Evolutionary conservation across 1,140 invertebrate species (phyloP).

Genomic region (Drosophila sucinea): DNA sequence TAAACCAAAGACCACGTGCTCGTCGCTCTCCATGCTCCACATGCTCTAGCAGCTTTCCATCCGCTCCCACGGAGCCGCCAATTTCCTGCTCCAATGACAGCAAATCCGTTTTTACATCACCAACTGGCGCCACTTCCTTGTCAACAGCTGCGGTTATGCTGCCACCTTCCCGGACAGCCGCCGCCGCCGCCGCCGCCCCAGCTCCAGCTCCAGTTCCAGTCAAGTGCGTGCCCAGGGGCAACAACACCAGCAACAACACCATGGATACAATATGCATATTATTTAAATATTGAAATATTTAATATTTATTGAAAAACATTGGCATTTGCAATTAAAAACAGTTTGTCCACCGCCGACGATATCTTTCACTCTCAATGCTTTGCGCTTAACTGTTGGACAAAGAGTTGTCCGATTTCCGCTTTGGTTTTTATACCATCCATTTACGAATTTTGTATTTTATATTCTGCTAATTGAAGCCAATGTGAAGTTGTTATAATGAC

Average conservation of each 20-base stretch:
- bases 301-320: slow-evolving; percentile 39
- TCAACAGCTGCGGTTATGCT: slow-evolving; percentile 59
- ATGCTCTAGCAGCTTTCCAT: slow-evolving; percentile 13
- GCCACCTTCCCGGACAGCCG: slow-evolving; percentile 26
- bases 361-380: slow-evolving; percentile 40
- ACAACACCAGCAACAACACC: slow-evolving; percentile 24
- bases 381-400: slow-evolving; percentile 52
- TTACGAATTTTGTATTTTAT: slow-evolving; percentile 48
- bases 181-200: slow-evolving; percentile 24
- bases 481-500: slow-evolving; percentile 42
- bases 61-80: slow-evolving; percentile 52
- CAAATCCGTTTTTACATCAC: slow-evolving; percentile 74
- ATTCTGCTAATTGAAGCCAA: slow-evolving; percentile 56
- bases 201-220: slow-evolving; percentile 47
- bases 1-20: slow-evolving; percentile 57
- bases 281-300: slow-evolving; percentile 47
- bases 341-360: slow-evolving; percentile 47
- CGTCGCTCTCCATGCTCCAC: slow-evolving; percentile 26
- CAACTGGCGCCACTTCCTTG: slow-evolving; percentile 77
- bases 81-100: slow-evolving; percentile 78
- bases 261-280: slow-evolving; percentile 5
- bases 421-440: slow-evolving; percentile 67
- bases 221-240: slow-evolving; percentile 57
- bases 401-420: slow-evolving; percentile 36
- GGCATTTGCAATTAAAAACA: slow-evolving; percentile 42